Evolutionary conservation across 2,888 invertebrate genomes (phyloP).

Genomic region (Thereva unica): DNA sequence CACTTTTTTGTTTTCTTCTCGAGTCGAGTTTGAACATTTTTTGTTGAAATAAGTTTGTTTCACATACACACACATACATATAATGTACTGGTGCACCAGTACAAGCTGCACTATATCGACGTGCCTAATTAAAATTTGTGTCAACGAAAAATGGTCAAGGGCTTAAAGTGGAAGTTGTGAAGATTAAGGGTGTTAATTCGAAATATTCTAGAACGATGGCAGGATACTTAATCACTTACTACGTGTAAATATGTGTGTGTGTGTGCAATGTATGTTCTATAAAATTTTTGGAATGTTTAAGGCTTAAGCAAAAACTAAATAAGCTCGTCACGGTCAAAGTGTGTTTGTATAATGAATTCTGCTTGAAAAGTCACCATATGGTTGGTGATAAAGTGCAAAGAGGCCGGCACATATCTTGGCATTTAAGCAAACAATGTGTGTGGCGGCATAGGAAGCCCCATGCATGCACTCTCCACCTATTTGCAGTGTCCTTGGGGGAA

Average conservation of each 20-base stretch:
- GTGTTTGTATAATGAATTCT: no score
- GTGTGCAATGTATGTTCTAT: no score
- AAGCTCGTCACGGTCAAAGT: no score
- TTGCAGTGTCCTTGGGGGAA: constrained; percentile 27
- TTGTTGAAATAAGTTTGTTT: no score
- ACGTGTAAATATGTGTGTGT: not conserved
- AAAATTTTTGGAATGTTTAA: no score
- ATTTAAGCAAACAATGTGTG: not conserved
- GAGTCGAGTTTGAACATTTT: no score
- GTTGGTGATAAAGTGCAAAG: not conserved
- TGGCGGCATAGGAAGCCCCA: constrained; percentile 15
- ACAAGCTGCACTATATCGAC: constrained; percentile 23
- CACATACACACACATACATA: no score
- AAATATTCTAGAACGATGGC: no score
- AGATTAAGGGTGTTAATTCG: no score
- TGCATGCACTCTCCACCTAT: constrained; percentile 14
- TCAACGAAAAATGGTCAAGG: constrained; percentile 34
- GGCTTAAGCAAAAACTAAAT: no score
- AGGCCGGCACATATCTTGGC: constrained; percentile 18
- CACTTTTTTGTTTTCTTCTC: no score
- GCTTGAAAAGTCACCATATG: no score
- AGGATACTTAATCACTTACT: constrained; percentile 14
- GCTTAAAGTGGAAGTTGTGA: not conserved
- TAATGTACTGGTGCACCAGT: not conserved
- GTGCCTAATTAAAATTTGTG: constrained; percentile 34